Evolutionary conservation across 2,797 vertebrate species (phyloP).

Genomic region (Chrosomus eos): DNA sequence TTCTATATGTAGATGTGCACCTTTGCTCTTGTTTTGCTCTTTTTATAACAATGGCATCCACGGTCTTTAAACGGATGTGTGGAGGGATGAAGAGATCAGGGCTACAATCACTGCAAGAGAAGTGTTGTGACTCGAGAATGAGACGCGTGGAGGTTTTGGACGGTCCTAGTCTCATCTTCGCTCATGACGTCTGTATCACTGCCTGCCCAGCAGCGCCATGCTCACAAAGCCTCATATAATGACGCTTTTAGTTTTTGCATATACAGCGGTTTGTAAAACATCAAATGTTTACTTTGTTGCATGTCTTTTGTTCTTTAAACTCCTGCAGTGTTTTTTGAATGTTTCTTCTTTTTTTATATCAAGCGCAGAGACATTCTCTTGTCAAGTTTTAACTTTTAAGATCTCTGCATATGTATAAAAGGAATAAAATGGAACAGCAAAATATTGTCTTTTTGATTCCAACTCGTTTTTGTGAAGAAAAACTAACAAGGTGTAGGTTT

Average conservation of each 20-base stretch:
- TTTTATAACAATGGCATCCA: slow-evolving; percentile 63
- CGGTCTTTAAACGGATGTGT: neutral
- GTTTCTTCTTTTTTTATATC: slow-evolving; percentile 81
- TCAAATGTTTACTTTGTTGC: slow-evolving; percentile 86
- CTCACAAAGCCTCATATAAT: slow-evolving; percentile 82
- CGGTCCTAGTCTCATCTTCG: slow-evolving; percentile 20
- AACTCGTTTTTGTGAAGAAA: slow-evolving; percentile 88
- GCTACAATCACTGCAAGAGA: neutral
- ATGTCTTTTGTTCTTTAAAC: slow-evolving; percentile 85
- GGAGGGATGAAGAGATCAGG: neutral
- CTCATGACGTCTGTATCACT: slow-evolving; percentile 70
- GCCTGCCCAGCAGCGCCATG: slow-evolving; percentile 73
- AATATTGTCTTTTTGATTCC: slow-evolving; percentile 88
- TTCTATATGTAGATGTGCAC: slow-evolving; percentile 91
- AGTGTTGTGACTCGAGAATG: neutral
- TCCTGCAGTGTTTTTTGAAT: slow-evolving; percentile 86
- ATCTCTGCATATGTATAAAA: slow-evolving; percentile 87
- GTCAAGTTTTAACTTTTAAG: slow-evolving; percentile 86
- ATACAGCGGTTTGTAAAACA: slow-evolving; percentile 84
- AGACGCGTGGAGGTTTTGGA: neutral
- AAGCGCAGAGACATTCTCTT: slow-evolving; percentile 81
- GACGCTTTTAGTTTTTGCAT: slow-evolving; percentile 81
- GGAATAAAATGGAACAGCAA: slow-evolving; percentile 76
- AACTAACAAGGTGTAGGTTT: slow-evolving; percentile 90
- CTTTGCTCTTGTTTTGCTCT: slow-evolving; percentile 73